A percentile compares a stretch with the other conserved stretches of the same genome.
These are phyloP conservation scores for Diaprepes abbreviatus DNA, from an alignment of 2,888 invertebrate genomes.

Conservation along the genomic window DNA sequence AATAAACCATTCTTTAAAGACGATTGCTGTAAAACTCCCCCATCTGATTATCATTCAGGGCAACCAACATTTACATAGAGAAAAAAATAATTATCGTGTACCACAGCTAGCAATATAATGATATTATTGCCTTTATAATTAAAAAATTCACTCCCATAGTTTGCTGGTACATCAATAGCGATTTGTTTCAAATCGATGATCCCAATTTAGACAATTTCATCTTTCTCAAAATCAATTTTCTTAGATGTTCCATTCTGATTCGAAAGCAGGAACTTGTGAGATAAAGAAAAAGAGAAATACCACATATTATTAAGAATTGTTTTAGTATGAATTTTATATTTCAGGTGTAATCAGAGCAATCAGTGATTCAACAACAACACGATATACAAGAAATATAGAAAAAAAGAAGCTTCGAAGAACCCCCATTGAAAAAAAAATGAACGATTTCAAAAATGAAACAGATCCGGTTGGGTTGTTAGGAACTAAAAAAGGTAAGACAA, in stretches of 20 bases:
- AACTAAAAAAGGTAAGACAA: too few relatives aligned
- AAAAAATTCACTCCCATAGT: conserved; percentile 17
- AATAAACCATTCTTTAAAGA: conserved; percentile 19
- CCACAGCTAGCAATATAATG: conserved; percentile 20
- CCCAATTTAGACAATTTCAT: conserved; percentile 16
- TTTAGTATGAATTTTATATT: conserved; percentile 13
- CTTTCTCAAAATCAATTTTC: conserved; percentile 19
- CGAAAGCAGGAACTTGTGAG: conserved; percentile 6
- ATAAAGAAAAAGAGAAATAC: not conserved
- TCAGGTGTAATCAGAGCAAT: conserved; percentile 6
- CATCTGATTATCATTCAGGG: conserved; percentile 20
- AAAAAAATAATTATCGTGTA: conserved; percentile 16
- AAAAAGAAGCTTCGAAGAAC: too few relatives aligned
- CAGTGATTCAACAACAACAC: too few relatives aligned
- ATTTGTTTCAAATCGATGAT: conserved; percentile 18
- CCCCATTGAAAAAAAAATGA: conserved; percentile 6
- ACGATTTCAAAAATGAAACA: conserved; percentile 12
- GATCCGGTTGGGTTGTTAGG: too few relatives aligned
- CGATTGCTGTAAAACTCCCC: conserved; percentile 18
- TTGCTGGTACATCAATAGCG: conserved; percentile 8
- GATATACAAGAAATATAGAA: conserved; percentile 20
- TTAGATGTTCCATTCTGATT: conserved; percentile 17
- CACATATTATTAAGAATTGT: not conserved
- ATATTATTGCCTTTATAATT: conserved; percentile 11
- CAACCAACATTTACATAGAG: conserved; percentile 21